Base-by-base conservation (phyloP, 30 jellyfish, hydroid and myxozoan genomes). In the Rhopilema esculentum region DNA sequence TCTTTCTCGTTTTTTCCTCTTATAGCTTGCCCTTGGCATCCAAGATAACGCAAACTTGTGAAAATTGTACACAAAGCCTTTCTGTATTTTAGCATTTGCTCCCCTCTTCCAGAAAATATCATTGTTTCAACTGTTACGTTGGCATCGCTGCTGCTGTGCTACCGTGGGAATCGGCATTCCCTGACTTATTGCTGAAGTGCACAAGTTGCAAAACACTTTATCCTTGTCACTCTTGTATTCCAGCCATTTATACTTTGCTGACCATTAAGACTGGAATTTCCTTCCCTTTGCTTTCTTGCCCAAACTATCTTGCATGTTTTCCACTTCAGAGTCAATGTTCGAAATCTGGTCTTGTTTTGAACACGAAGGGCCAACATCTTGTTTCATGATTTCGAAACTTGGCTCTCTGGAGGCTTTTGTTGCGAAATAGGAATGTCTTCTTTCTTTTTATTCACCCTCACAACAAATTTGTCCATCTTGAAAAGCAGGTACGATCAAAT, bases 401-500 rank as follows among this genome's bases (percentile, higher is more conserved):
- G 72, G 72, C 72, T 63, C 72, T 17, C 72, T 63, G 72, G 72
- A 17, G 72, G 72, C 72, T 63, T 63, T 63, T 63, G 72, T 24
- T 63, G 72, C 29, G 72, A 63, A 63, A 63, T 63, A 63, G 72
- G 72, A 69, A 69, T 69, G 81, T 69, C 81, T 69, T 69, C 48
- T 69, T 69, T 69, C 81, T 69, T 69, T 69, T 69, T 69, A 26
- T 69, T 69, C 81, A 22, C 48, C 81, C 81, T 69, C 24, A 69
- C 81, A 69, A 69, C 48, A 69, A 69, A 69, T 69, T 40, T 69
- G 51, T 27, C 81, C 81, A 69, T 69, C 81, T 69, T 31, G 81
- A 69, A 69, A 69, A 69, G 81, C 81, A 69, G 81, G 81, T 69
- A 23, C 81, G 81, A 69, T 69, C 81, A 8, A 69, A 69, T 69